Conservation (phyloP, 2,888 invertebrate genomes). For the Anorthoa munda region DNA sequence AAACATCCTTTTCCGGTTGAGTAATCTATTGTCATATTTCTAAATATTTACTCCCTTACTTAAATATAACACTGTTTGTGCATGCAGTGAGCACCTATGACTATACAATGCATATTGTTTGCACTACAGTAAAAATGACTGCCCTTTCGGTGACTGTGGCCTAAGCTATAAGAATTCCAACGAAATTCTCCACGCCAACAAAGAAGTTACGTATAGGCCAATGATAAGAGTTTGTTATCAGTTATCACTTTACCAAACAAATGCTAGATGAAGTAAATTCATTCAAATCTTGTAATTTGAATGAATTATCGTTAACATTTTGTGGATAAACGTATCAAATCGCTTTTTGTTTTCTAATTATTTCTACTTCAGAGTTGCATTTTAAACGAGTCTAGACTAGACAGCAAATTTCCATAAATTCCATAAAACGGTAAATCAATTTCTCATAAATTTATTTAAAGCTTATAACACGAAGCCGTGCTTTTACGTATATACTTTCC, state of each 20-base stretch:
- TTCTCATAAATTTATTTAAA: conserved; percentile 12
- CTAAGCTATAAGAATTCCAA: background rate
- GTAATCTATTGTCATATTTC: conserved; percentile 15
- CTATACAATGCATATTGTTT: background rate
- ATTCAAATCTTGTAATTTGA: too few species aligned
- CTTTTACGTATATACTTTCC: conserved; percentile 29
- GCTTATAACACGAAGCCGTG: conserved; percentile 13
- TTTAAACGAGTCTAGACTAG: conserved; percentile 3
- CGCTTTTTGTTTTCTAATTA: background rate
- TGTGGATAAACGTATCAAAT: background rate
- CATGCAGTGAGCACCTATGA: background rate
- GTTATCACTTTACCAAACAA: conserved; percentile 52
- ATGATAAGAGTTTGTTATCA: conserved; percentile 52
- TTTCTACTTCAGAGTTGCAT: background rate
- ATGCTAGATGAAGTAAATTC: conserved; percentile 23
- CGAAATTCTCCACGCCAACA: conserved; percentile 14
- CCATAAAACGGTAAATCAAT: conserved; percentile 1
- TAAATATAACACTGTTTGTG: background rate
- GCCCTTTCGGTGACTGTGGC: background rate
- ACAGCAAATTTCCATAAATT: conserved; percentile 23
- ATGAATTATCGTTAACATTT: background rate
- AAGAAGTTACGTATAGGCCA: conserved; percentile 16
- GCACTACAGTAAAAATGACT: background rate
- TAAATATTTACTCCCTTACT: conserved; percentile 20
- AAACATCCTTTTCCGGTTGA: conserved; percentile 38